A percentile compares a stretch with the other conserved stretches of the same genome.
Conservation (phyloP, 2,113 vertebrate genomes). For the Chiloscyllium plagiosum region DNA sequence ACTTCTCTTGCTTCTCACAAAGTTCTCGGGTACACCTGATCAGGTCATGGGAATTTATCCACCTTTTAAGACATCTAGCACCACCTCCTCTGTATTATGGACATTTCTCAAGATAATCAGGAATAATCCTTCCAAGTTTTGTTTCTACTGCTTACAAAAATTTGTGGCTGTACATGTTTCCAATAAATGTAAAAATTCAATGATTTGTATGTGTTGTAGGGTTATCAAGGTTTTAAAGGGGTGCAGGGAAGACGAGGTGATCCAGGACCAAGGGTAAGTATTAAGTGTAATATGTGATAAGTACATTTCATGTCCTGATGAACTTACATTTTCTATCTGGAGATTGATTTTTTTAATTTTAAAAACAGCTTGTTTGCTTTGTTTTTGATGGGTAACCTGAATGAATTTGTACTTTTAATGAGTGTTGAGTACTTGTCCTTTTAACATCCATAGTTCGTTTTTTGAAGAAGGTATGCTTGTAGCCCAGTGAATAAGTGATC, state of each 20-base stretch:
- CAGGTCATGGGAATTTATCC: too few species aligned
- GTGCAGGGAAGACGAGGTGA: conserved; percentile 60
- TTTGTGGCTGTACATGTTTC: neutral
- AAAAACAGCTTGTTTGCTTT: neutral
- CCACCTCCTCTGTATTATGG: too few species aligned
- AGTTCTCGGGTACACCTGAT: too few species aligned
- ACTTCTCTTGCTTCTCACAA: too few species aligned
- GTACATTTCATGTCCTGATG: neutral
- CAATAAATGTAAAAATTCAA: neutral
- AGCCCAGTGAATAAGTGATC: neutral
- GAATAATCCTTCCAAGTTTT: neutral
- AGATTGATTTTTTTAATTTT: neutral
- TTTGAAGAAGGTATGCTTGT: neutral
- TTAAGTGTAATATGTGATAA: neutral
- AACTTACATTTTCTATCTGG: neutral
- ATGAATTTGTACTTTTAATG: neutral
- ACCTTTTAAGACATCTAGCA: too few species aligned
- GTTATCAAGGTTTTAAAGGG: conserved; percentile 67
- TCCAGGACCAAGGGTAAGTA: conserved; percentile 56
- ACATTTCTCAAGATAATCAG: too few species aligned
- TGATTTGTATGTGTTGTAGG: conserved; percentile 48
- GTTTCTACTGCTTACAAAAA: neutral
- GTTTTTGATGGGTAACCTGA: neutral
- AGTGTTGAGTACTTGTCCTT: neutral
- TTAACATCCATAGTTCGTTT: neutral